These are phyloP conservation scores for Epizoanthus stellaris DNA, from an alignment of 92 coral and sea anemone genomes.

Conservation along the genomic window DNA sequence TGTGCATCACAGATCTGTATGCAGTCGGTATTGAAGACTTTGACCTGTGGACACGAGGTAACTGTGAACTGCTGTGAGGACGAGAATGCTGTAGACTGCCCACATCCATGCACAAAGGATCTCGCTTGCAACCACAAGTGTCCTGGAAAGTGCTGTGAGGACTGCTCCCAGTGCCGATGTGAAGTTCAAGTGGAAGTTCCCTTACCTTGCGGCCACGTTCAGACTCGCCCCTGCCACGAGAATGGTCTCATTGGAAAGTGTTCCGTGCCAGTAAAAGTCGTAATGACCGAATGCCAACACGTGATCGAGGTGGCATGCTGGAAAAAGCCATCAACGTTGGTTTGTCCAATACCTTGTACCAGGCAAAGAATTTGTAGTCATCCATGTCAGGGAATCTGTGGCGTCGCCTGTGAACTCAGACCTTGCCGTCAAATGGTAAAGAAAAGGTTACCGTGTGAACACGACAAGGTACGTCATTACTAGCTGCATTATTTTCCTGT, in stretches of 20 bases:
- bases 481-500: neutral
- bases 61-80: neutral
- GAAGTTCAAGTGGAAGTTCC: no score
- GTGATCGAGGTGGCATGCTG: no score
- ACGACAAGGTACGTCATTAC: constrained; percentile 12
- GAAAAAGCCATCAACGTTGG: no score
- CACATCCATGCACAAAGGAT: neutral
- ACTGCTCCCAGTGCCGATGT: no score
- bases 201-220: no score
- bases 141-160: constrained; percentile 20
- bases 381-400: constrained; percentile 9
- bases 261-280: no score
- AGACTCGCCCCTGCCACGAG: no score
- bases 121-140: constrained; percentile 24
- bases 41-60: constrained; percentile 48
- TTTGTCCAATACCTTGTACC: no score
- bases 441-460: constrained; percentile 17
- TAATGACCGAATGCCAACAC: no score
- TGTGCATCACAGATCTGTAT: constrained; percentile 55
- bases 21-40: constrained; percentile 32
- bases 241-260: no score
- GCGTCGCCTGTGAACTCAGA: constrained; percentile 26
- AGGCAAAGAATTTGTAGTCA: neutral
- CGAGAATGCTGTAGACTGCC: neutral
- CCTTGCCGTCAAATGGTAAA: neutral